A percentile compares a stretch with the other conserved stretches of the same genome.
These are phyloP conservation scores for Chesias legatella DNA, from an alignment of 2,888 invertebrate genomes.

Conservation along the genomic window DNA sequence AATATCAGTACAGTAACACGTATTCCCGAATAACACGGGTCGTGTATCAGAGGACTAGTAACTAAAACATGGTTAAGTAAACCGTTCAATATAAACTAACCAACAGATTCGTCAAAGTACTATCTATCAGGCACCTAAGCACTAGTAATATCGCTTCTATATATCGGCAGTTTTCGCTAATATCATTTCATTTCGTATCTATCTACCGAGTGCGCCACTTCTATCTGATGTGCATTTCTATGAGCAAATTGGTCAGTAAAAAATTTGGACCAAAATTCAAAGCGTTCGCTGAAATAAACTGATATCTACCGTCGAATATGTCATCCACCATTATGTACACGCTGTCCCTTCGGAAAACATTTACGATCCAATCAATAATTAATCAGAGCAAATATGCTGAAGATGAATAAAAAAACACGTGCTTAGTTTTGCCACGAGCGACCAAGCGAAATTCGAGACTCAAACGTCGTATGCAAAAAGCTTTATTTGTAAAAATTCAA, in stretches of 20 bases:
- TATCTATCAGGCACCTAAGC: slow-evolving; percentile 37
- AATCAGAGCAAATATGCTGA: slow-evolving; percentile 55
- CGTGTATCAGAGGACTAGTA: slow-evolving; percentile 10
- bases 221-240: slow-evolving; percentile 66
- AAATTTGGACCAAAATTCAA: slow-evolving; percentile 60
- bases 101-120: slow-evolving; percentile 17
- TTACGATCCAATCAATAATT: slow-evolving; percentile 26
- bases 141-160: slow-evolving; percentile 37
- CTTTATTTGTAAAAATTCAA: slow-evolving; percentile 26
- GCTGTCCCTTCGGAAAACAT: slow-evolving; percentile 43
- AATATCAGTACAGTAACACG: slow-evolving; percentile 13
- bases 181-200: slow-evolving; percentile 42
- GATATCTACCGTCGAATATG: slow-evolving; percentile 34
- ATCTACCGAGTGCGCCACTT: slow-evolving; percentile 63
- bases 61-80: slow-evolving; percentile 23
- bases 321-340: slow-evolving; percentile 58
- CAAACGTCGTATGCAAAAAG: slow-evolving; percentile 20
- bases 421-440: slow-evolving; percentile 55
- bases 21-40: slow-evolving; percentile 3
- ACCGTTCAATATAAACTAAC: slow-evolving; percentile 29
- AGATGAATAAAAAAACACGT: slow-evolving; percentile 48
- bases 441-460: slow-evolving; percentile 22
- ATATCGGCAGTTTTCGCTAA: slow-evolving; percentile 69
- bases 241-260: slow-evolving; percentile 67
- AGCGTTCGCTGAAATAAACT: slow-evolving; percentile 45